Conservation (phyloP, 2,113 vertebrate genomes). For the Pelobates fuscus region DNA sequence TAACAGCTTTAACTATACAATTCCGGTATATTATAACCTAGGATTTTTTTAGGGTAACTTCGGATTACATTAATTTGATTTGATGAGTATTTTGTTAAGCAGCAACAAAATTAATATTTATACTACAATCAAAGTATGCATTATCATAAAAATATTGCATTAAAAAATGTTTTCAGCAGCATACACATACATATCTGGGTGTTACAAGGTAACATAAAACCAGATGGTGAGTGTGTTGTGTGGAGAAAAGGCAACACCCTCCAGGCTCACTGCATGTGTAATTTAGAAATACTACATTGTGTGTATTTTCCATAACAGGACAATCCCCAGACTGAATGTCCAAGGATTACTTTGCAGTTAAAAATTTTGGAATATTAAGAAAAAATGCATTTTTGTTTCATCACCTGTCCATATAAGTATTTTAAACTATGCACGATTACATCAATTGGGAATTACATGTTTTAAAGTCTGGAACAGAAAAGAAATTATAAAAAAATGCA, state of each 20-base stretch:
- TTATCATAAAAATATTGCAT: too few species aligned
- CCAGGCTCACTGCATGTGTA: conserved; percentile 14
- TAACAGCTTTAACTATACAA: too few species aligned
- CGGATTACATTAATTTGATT: too few species aligned
- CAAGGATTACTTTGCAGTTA: conserved; percentile 9
- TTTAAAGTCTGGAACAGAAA: too few species aligned
- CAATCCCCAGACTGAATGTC: not conserved
- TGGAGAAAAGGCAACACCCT: conserved; percentile 37
- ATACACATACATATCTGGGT: not conserved
- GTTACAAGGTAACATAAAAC: conserved; percentile 34
- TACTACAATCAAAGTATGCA: too few species aligned
- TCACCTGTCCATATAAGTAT: not conserved
- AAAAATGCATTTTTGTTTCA: not conserved
- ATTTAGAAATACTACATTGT: conserved; percentile 22
- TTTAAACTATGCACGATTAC: not conserved
- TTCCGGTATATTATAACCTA: too few species aligned
- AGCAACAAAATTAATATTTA: too few species aligned
- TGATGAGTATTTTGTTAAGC: too few species aligned
- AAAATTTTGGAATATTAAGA: not conserved
- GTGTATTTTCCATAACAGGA: conserved; percentile 14
- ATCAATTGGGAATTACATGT: not conserved
- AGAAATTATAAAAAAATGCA: too few species aligned
- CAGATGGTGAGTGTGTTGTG: conserved; percentile 35
- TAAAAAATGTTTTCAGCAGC: too few species aligned
- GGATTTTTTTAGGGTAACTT: too few species aligned